These are phyloP conservation scores for Andrena marginata DNA, from an alignment of 2,888 invertebrate species.

Conservation along the genomic window DNA sequence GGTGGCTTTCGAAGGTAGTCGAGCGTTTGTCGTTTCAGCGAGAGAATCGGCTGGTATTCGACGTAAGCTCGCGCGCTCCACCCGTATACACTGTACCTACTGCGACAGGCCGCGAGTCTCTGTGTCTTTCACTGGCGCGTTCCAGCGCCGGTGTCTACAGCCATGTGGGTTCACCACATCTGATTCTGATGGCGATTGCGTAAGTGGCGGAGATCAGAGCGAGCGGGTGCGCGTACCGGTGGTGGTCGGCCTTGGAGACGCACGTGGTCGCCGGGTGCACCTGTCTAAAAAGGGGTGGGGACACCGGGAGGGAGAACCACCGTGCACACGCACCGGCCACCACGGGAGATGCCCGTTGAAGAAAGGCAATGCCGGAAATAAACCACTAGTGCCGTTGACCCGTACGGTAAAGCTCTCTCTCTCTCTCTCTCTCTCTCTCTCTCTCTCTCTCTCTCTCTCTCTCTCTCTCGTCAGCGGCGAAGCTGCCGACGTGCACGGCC, in stretches of 20 bases:
- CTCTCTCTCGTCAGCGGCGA: constrained; percentile 18
- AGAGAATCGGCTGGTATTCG: neutral
- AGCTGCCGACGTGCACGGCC: constrained; percentile 33
- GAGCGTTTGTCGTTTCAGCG: neutral
- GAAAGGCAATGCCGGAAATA: constrained; percentile 83
- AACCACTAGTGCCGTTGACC: constrained; percentile 83
- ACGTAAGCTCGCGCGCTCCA: constrained; percentile 10
- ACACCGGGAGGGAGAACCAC: constrained; percentile 32
- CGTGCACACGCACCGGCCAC: constrained; percentile 42
- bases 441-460: constrained; percentile 52
- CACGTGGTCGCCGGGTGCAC: constrained; percentile 78
- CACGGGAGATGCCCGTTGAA: constrained; percentile 48
- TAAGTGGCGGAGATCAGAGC: constrained; percentile 58
- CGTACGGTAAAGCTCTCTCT: constrained; percentile 72
- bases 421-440: constrained; percentile 48
- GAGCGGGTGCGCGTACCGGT: constrained; percentile 56
- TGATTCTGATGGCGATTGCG: constrained; percentile 63
- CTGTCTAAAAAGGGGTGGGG: constrained; percentile 65
- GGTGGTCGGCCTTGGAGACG: constrained; percentile 79
- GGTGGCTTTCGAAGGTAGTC: neutral
- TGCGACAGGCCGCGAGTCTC: neutral
- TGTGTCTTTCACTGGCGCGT: constrained; percentile 45
- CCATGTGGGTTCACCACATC: constrained; percentile 66
- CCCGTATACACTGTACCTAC: constrained; percentile 19
- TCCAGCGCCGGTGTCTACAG: constrained; percentile 25